Percentiles rank a stretch among this genome's conserved stretches.
Evolutionary conservation across 2,797 vertebrate species (phyloP).

Genomic region (Notoglanidium macrostoma): DNA sequence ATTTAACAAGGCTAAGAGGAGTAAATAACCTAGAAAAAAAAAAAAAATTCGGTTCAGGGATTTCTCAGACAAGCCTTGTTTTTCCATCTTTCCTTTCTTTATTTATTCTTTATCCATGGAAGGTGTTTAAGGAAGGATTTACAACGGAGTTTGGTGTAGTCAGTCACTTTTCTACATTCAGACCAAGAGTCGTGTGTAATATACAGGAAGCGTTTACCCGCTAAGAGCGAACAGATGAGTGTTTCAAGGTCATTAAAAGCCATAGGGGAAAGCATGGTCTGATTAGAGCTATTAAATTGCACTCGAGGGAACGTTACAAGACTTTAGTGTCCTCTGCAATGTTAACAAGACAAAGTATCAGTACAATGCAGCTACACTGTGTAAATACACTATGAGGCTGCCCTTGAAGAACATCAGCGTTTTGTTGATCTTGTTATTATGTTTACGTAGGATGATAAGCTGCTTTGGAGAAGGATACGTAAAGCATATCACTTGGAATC

Average conservation of each 20-base stretch:
- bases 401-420: slow-evolving; percentile 5
- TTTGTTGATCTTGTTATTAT: slow-evolving; percentile 19
- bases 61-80: background rate
- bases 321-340: slow-evolving; percentile 26
- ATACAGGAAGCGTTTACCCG: slow-evolving; percentile 28
- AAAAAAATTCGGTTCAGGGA: background rate
- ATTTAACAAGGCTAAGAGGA: background rate
- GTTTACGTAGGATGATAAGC: slow-evolving; percentile 8
- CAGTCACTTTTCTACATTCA: background rate
- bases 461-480: background rate
- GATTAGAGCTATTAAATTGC: slow-evolving; percentile 48
- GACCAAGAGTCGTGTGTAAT: slow-evolving; percentile 17
- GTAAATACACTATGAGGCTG: slow-evolving; percentile 23
- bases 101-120: background rate
- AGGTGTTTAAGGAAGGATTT: background rate
- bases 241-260: slow-evolving; percentile 47
- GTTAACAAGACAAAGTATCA: slow-evolving; percentile 47
- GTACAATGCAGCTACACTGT: slow-evolving; percentile 26
- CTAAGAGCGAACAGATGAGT: slow-evolving; percentile 30
- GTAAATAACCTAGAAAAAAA: background rate
- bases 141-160: background rate
- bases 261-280: slow-evolving; percentile 41
- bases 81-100: background rate
- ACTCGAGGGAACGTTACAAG: slow-evolving; percentile 34
- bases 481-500: background rate